phyloP scores from a whole-genome alignment of 2,113 vertebrate species.

The Ceuthmochares aereus region DNA sequence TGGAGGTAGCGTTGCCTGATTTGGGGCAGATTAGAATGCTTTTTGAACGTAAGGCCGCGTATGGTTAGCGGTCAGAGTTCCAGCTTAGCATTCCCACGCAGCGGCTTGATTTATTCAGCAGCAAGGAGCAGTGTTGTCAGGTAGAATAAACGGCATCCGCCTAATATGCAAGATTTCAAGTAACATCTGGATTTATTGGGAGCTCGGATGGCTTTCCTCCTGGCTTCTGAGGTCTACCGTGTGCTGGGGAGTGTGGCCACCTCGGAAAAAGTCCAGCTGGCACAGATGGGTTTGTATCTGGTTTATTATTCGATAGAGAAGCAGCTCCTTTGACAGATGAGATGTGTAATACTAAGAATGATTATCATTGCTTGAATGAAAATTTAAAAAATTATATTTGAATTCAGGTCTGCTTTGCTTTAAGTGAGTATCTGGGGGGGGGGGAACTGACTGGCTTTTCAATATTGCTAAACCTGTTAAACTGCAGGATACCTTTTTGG shows the following conservation, averaged over 20 bases:
- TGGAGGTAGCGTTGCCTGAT: neutral
- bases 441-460: neutral
- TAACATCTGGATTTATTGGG: neutral
- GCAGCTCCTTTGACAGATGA: neutral
- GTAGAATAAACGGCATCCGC: slow-evolving; percentile 2
- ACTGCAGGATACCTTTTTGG: neutral
- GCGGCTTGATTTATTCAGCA: neutral
- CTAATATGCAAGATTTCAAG: slow-evolving; percentile 45
- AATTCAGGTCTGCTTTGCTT: neutral
- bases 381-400: neutral
- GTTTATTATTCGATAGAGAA: neutral
- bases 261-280: slow-evolving; percentile 78
- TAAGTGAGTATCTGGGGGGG: neutral
- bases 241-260: slow-evolving; percentile 79
- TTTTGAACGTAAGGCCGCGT: neutral
- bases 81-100: neutral
- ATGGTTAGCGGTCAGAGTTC: neutral
- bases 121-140: slow-evolving; percentile 19
- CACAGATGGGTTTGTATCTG: slow-evolving; percentile 80
- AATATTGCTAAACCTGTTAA: neutral
- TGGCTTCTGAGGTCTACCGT: slow-evolving; percentile 75
- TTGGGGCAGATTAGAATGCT: neutral
- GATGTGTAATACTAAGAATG: neutral
- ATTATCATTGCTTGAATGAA: neutral
- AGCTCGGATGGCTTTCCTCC: slow-evolving; percentile 71